Percentiles rank a stretch among this genome's conserved stretches.
Evolutionary conservation across 2,888 invertebrate genomes (phyloP).

Genomic region (Omphaloscelis lunosa): DNA sequence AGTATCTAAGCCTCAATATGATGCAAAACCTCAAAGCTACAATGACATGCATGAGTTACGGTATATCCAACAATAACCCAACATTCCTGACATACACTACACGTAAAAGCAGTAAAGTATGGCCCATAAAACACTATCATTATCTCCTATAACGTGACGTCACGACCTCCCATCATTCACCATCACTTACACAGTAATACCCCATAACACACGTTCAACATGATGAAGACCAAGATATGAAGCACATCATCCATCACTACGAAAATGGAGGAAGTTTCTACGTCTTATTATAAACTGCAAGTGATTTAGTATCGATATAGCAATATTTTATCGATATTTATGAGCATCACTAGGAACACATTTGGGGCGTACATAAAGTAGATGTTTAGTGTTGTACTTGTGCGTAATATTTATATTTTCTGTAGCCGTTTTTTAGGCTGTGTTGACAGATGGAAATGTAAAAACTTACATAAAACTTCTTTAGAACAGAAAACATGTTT

Average conservation of each 20-base stretch:
- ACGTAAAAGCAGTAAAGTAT: constrained; percentile 28
- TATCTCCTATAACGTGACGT: constrained; percentile 55
- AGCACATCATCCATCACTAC: constrained; percentile 58
- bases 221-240: constrained; percentile 57
- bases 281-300: constrained; percentile 65
- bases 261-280: constrained; percentile 65
- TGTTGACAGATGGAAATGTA: constrained; percentile 50
- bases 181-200: constrained; percentile 46
- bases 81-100: constrained; percentile 15
- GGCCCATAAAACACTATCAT: constrained; percentile 42
- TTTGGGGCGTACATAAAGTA: constrained; percentile 62
- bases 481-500: not conserved
- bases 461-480: constrained; percentile 29
- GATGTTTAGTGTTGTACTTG: constrained; percentile 54
- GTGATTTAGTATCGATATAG: constrained; percentile 68
- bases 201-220: constrained; percentile 55
- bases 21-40: not conserved
- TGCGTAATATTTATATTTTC: constrained; percentile 54
- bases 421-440: constrained; percentile 36
- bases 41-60: constrained; percentile 19
- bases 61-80: not conserved
- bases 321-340: constrained; percentile 71
- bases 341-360: constrained; percentile 67
- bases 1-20: not conserved
- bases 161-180: constrained; percentile 57